A percentile compares a stretch with the other conserved stretches of the same genome.
Evolutionary conservation across 37 sponge, comb jelly and placozoan genomes (phyloP).

Genomic region (Ianthella basta): DNA sequence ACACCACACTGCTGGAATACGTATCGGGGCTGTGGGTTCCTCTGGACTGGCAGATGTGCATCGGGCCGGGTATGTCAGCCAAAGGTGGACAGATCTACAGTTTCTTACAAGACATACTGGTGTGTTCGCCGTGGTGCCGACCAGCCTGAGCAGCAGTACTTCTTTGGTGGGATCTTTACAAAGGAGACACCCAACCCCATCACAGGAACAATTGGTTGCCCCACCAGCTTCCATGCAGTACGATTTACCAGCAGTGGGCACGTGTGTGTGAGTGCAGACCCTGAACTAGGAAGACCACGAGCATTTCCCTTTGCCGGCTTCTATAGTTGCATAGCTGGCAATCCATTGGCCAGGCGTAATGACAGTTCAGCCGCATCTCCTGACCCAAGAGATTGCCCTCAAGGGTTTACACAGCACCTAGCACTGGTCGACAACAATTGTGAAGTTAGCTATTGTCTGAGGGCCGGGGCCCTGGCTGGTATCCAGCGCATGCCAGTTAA

Average conservation of each 20-base stretch:
- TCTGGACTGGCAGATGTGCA: not conserved
- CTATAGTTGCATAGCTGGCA: conserved; percentile 55
- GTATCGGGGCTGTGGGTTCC: conserved; percentile 8
- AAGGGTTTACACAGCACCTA: conserved; percentile 52
- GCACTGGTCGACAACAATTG: conserved; percentile 68
- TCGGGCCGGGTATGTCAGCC: not conserved
- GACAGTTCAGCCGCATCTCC: not conserved
- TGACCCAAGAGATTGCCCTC: conserved; percentile 62
- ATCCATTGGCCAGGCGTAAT: conserved; percentile 32
- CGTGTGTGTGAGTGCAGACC: conserved; percentile 50
- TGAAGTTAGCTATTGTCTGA: conserved; percentile 75
- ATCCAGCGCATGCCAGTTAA: not conserved
- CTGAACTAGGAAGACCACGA: conserved; percentile 34
- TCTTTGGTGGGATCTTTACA: conserved; percentile 61
- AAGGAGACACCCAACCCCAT: conserved; percentile 30
- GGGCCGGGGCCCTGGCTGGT: conserved; percentile 20
- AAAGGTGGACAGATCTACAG: not conserved
- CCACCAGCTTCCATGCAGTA: conserved; percentile 31
- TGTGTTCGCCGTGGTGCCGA: conserved; percentile 21
- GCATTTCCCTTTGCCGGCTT: conserved; percentile 68
- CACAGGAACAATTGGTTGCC: conserved; percentile 41
- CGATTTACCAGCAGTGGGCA: conserved; percentile 16
- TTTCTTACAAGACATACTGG: conserved; percentile 43
- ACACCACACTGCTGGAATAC: not conserved
- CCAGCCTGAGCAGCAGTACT: not conserved